Evolutionary conservation across 2,888 invertebrate species (phyloP), one percentile per base, ranked within the genome.

Genomic region (Glaucopsyche alexis): DNA sequence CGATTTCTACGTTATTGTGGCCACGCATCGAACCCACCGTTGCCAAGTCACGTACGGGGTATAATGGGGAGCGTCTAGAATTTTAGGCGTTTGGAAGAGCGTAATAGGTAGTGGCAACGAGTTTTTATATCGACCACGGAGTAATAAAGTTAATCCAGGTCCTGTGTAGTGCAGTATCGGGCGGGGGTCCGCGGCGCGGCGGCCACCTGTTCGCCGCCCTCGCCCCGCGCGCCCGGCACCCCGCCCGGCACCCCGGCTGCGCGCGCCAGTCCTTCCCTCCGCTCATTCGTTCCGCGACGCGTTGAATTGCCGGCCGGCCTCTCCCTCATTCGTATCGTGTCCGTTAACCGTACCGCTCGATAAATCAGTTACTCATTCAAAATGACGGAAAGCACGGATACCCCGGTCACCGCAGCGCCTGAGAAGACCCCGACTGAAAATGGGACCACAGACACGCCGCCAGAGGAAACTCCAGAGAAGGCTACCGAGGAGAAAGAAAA

Each of bases 361-460:
- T 80, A 84, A 82, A 78, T 85, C 84, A 74, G 80, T 82, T 79
- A 79, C 77, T 76, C 75, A 75, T 75, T 77, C 83, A 78, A 82
- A 80, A 93, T 93, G 93, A 93, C 93, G 86, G 93, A 93, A 79
- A 93, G 92, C 85, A 93, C 92, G 80, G 93, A 93, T 76, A 87
- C 91, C 80, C 84, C 93, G 77, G 90, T 88, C 81, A 90, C 91
- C 82, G 93, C 93, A 75, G 94, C 93, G 84, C 93, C 94, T 78
- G 91, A 93, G 80, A 94, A 94, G 87, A 93, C 94, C 81, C 91
- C 94, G 76, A 94, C 94, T 79, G 90, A 93, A 83, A 93, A 93
- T 81, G 90, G 91, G 74, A 85, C 89, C 76, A 88, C 92, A 64
- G 93, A 93, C 75, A 90, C 92, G 60, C 91, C 93, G 45, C 88